Percentiles rank a stretch among this genome's conserved stretches.
Conservation (phyloP, 1,140 invertebrate genomes). For the Calliphora vicina region DNA sequence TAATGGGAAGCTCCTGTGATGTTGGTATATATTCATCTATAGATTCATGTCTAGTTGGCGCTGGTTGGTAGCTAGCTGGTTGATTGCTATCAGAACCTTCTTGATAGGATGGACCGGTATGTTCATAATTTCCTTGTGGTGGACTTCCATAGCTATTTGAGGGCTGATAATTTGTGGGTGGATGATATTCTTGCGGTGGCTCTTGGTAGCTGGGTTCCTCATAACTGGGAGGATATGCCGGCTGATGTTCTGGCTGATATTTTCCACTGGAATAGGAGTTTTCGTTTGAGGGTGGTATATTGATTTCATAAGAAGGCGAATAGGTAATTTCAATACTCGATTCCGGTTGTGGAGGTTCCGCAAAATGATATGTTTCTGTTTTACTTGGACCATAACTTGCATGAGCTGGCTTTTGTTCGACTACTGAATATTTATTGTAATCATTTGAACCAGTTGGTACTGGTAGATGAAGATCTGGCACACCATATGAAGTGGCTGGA, state of each 20-base stretch:
- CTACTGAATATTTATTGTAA: slow-evolving; percentile 20
- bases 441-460: background rate
- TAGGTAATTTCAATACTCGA: slow-evolving; percentile 49
- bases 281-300: background rate
- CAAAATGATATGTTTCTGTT: slow-evolving; percentile 43
- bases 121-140: background rate
- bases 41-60: slow-evolving; percentile 38
- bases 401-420: background rate
- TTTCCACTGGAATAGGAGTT: slow-evolving; percentile 10
- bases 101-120: background rate
- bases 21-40: slow-evolving; percentile 50
- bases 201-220: slow-evolving; percentile 19
- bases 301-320: slow-evolving; percentile 54
- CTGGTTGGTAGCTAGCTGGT: background rate
- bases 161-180: background rate
- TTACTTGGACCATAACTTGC: slow-evolving; percentile 32
- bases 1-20: slow-evolving; percentile 52
- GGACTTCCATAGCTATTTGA: background rate
- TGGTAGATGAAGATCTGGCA: slow-evolving; percentile 41
- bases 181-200: slow-evolving; percentile 33
- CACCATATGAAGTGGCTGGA: slow-evolving; percentile 37
- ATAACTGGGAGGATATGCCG: slow-evolving; percentile 33
- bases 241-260: slow-evolving; percentile 25
- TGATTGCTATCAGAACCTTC: background rate
- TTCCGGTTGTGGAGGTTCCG: slow-evolving; percentile 50